Evolutionary conservation across 2,113 vertebrate genomes (phyloP), one percentile per base, ranked within the genome.

Genomic region (Hiodon alosoides): DNA sequence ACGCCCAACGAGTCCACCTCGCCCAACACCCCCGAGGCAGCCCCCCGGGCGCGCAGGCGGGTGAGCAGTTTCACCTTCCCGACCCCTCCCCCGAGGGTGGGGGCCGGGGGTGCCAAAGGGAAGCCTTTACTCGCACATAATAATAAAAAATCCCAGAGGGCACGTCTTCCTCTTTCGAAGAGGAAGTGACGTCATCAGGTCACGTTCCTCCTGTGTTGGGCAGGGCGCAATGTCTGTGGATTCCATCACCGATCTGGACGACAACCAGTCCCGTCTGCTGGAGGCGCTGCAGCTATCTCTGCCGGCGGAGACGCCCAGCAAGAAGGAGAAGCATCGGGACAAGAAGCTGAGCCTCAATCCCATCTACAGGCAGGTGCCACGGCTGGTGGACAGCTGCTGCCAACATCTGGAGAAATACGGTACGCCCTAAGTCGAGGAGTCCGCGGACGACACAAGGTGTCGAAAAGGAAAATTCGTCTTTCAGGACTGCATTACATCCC

Each of bases 171-270:
- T 54, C 13, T 54, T 48, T 14, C 58, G 72, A 17, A 59, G 71
- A 72, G 72, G 61, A 17, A 10, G 61, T 71, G 75, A 76, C 62
- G 52, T 55, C 61, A 72, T 69, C 31, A 62, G 47, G 46, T 57
- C 3, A 50, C 46, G 11, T 74, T 77, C 71, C 75, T 83, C 31
- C 65, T 82, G 67, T 84, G 64, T 85, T 54, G 70, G 81, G 1
- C 89, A 99, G 97, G 97, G 97, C 0, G 97, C 95, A 0, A 95
- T 98, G 94, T 99, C 97, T 74, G 97, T 99, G 90, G 97, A 99
- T 88, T 98, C 95, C 77, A 98, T 99, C 87, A 98, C 97, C 7
- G 96, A 99, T 85, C 94, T 99, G 79, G 96, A 99, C 80, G 95
- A 98, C 87, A 96, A 91, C 89, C 95, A 98, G 77, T 97, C 95